These are phyloP conservation scores for Anneissia japonica DNA, from an alignment of 35 echinoderm and acorn worm genomes.

Conservation along the genomic window DNA sequence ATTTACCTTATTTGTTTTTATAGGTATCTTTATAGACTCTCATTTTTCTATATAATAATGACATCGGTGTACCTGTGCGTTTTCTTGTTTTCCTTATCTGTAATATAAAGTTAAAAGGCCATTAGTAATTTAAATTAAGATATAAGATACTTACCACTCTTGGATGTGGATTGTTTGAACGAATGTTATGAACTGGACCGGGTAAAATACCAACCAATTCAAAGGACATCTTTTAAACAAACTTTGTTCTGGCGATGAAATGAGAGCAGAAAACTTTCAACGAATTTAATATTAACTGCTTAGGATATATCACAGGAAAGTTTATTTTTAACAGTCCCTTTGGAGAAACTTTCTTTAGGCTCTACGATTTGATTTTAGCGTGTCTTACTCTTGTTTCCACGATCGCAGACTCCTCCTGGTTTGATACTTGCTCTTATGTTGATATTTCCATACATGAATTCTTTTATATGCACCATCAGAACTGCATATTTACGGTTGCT, in stretches of 20 bases:
- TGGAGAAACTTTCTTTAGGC: not conserved
- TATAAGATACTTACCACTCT: constrained; percentile 18
- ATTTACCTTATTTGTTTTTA: too few species aligned
- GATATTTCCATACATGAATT: not conserved
- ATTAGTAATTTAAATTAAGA: too few species aligned
- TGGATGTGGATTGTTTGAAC: constrained; percentile 25
- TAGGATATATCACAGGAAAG: too few species aligned
- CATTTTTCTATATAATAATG: too few species aligned
- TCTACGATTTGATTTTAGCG: too few species aligned
- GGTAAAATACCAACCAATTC: constrained; percentile 9
- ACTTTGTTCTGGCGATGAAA: not conserved
- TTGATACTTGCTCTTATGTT: not conserved
- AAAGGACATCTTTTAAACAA: not conserved
- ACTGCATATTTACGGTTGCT: not conserved
- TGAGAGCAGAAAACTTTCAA: too few species aligned
- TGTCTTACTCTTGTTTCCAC: not conserved
- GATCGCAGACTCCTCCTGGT: not conserved
- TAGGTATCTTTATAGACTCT: too few species aligned
- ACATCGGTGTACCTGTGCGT: too few species aligned
- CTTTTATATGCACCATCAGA: not conserved
- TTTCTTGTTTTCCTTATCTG: too few species aligned
- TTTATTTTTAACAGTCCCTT: not conserved
- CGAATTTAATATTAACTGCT: too few species aligned
- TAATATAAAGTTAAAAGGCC: too few species aligned
- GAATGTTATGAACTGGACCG: not conserved